Percentiles rank a stretch among this genome's conserved stretches.
Evolutionary conservation across 64 coral and sea anemone species (phyloP).

Genomic region (Exaiptasia diaphana): DNA sequence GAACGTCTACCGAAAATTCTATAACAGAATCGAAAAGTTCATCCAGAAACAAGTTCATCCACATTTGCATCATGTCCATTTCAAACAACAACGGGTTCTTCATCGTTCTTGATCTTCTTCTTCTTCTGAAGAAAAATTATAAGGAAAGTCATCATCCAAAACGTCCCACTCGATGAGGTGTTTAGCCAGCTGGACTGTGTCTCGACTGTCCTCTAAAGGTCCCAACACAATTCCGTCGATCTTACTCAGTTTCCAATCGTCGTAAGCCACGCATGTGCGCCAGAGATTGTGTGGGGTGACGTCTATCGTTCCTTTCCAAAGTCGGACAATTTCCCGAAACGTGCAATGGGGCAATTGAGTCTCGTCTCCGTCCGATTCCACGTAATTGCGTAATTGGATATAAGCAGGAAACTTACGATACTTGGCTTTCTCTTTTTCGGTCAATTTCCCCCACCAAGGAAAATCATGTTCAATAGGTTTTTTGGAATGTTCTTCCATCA

Average conservation of each 20-base stretch:
- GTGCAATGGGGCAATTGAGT: not conserved
- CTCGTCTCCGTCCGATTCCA: not conserved
- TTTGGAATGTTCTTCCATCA: no score
- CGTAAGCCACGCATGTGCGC: not conserved
- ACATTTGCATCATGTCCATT: no score
- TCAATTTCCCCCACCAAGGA: not conserved
- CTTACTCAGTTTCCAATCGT: not conserved
- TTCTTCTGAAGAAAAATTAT: no score
- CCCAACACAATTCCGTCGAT: not conserved
- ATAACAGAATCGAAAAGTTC: no score
- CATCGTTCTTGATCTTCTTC: no score
- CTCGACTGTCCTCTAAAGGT: not conserved
- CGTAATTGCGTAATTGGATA: not conserved
- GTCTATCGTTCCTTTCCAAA: not conserved
- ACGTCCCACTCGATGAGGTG: not conserved
- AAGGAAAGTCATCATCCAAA: no score
- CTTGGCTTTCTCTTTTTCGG: not conserved
- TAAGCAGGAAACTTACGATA: not conserved
- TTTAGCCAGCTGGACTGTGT: not conserved
- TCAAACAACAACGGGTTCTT: no score
- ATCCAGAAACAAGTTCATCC: no score
- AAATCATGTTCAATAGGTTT: no score
- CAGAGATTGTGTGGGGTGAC: not conserved
- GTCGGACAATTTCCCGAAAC: not conserved
- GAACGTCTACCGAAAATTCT: no score